Percentiles rank a stretch among this genome's conserved stretches.
Evolutionary conservation across 1,140 invertebrate genomes (phyloP).

Genomic region (Cydia pomonella): DNA sequence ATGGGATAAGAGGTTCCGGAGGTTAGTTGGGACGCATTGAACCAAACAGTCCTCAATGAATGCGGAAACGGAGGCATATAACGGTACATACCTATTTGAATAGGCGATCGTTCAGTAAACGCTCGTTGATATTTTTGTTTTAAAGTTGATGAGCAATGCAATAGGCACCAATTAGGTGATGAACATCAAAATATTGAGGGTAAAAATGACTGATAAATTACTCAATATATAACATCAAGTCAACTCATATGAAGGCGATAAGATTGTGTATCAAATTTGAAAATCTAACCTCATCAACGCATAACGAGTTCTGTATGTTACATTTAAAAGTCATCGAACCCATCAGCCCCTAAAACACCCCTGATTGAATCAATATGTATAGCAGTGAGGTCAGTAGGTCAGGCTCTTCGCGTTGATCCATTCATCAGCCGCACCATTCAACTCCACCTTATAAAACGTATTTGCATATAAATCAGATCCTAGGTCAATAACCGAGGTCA

Average conservation of each 20-base stretch:
- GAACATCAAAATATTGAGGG: too few relatives aligned
- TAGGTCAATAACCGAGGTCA: slow-evolving; percentile 38
- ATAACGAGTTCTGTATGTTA: not conserved
- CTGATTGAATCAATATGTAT: slow-evolving; percentile 18
- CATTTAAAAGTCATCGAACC: not conserved
- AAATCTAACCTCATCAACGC: too few relatives aligned
- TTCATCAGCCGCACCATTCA: slow-evolving; percentile 35
- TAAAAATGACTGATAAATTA: too few relatives aligned
- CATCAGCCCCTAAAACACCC: slow-evolving; percentile 14
- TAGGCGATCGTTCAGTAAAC: not conserved
- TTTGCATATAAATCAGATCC: slow-evolving; percentile 35
- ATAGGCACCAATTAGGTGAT: too few relatives aligned
- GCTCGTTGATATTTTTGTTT: not conserved
- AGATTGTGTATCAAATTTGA: too few relatives aligned
- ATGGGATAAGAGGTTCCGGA: not conserved
- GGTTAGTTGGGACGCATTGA: slow-evolving; percentile 15
- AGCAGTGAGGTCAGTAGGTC: slow-evolving; percentile 36
- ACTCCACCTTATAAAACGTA: slow-evolving; percentile 21
- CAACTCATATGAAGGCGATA: too few relatives aligned
- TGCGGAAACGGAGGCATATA: not conserved
- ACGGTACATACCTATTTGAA: slow-evolving; percentile 3
- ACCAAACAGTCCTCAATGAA: slow-evolving; percentile 21
- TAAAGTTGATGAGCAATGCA: not conserved
- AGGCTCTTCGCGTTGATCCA: slow-evolving; percentile 31
- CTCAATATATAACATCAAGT: too few relatives aligned